Conservation (phyloP, 2,888 invertebrate species). For the Amphipyra tragopoginis region DNA sequence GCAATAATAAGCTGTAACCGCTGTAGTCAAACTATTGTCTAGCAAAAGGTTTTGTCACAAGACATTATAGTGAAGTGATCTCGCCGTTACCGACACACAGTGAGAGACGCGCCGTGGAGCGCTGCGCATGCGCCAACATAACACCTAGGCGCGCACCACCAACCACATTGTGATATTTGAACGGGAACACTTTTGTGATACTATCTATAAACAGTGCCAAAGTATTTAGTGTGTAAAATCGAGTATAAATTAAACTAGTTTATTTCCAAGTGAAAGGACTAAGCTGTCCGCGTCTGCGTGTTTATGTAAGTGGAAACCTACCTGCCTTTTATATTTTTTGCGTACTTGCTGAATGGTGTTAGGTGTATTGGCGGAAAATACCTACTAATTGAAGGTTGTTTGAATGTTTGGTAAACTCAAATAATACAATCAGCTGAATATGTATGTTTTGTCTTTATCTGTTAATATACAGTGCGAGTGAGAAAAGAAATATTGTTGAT, state of each 20-base stretch:
- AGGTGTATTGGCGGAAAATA: slow-evolving; percentile 51
- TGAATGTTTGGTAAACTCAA: slow-evolving; percentile 42
- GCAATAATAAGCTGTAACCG: slow-evolving; percentile 40
- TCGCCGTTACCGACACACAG: slow-evolving; percentile 67
- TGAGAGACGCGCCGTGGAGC: slow-evolving; percentile 82
- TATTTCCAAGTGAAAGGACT: slow-evolving; percentile 71
- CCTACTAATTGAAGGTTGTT: slow-evolving; percentile 51
- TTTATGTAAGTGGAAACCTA: slow-evolving; percentile 80
- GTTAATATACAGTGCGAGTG: slow-evolving; percentile 40
- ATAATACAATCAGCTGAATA: slow-evolving; percentile 28
- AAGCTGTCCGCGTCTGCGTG: slow-evolving; percentile 57
- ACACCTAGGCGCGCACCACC: slow-evolving; percentile 55
- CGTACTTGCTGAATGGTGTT: slow-evolving; percentile 39
- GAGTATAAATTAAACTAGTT: slow-evolving; percentile 64
- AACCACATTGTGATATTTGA: slow-evolving; percentile 28
- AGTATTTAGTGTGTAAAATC: slow-evolving; percentile 69
- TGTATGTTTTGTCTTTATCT: slow-evolving; percentile 53
- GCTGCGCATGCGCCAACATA: slow-evolving; percentile 79
- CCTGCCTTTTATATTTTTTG: slow-evolving; percentile 58
- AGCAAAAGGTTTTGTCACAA: slow-evolving; percentile 56
- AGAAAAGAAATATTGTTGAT: slow-evolving; percentile 34
- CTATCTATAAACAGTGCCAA: slow-evolving; percentile 69
- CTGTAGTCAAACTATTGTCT: slow-evolving; percentile 51
- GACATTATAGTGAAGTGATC: slow-evolving; percentile 66
- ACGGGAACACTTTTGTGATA: slow-evolving; percentile 58